These are phyloP conservation scores for Apoda limacodes DNA, from an alignment of 2,888 invertebrate genomes.

Conservation along the genomic window DNA sequence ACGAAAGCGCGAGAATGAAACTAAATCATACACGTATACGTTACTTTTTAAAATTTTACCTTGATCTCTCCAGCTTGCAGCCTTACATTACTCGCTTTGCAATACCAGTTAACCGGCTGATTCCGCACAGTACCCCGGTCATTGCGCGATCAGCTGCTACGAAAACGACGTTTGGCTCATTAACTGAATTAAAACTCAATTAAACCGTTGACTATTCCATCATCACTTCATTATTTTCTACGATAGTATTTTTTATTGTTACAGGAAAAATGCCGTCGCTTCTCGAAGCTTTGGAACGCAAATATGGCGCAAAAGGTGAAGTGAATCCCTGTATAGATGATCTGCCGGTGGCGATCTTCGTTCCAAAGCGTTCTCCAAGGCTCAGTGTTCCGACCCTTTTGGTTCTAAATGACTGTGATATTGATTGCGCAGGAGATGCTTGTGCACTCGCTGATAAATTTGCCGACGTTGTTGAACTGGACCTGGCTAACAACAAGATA, in stretches of 20 bases:
- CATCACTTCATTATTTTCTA: constrained; percentile 13
- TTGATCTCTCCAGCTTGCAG: too few species aligned
- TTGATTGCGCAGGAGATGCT: constrained; percentile 89
- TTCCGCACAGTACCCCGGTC: too few species aligned
- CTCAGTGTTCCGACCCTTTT: constrained; percentile 83
- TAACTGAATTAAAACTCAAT: too few species aligned
- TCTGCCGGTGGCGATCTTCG: constrained; percentile 86
- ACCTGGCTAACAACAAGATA: constrained; percentile 92
- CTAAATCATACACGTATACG: too few species aligned
- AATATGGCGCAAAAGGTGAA: constrained; percentile 80
- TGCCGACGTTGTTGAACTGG: constrained; percentile 91
- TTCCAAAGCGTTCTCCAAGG: constrained; percentile 85
- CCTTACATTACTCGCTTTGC: too few species aligned
- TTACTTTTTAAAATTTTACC: too few species aligned
- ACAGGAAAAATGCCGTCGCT: constrained; percentile 88
- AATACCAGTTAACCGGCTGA: too few species aligned
- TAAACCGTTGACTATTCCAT: too few species aligned
- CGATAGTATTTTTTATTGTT: constrained; percentile 14
- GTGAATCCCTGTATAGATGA: constrained; percentile 71
- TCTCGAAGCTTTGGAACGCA: constrained; percentile 89
- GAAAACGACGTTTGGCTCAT: too few species aligned
- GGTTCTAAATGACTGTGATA: constrained; percentile 92
- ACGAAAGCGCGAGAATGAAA: too few species aligned
- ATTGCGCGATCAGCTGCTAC: too few species aligned
- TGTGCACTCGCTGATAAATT: constrained; percentile 84